Evolutionary conservation across 2,797 vertebrate genomes (phyloP), one percentile per base, ranked within the genome.

Genomic region (Pseudomugil tenellus): DNA sequence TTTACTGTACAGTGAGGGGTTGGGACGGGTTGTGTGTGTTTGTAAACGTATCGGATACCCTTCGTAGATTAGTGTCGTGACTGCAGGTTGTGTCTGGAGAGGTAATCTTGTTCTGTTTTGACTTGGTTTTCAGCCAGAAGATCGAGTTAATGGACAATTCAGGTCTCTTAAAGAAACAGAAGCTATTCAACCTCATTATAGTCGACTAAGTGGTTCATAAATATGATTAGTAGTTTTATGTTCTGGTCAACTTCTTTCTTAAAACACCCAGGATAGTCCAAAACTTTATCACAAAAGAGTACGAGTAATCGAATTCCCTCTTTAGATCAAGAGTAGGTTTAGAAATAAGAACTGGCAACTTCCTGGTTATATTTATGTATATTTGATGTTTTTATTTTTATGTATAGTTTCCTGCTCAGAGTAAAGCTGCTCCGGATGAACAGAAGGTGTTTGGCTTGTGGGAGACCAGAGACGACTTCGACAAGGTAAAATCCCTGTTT

Each of bases 381-480:
- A 21, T 2, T 46, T n/a, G 0, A 46, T 43, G 19, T 68, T 59
- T 77, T 46, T 34, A 12, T 29, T 67, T 46, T 32, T 0, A 39
- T 85, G 84, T 81, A 6, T 56, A 99, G 98, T 98, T 99, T 91
- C 98, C 98, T 81, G 95, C 97, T 63, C 97, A 98, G 95, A 97
- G 88, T 74, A 93, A 91, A 67, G 95, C 95, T 25, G 95, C 96
- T 17, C 83, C 95, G 1, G 97, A 99, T 7, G 96, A 99, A 74
- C 96, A 97, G 93, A 99, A 99, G 87, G 96, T 99, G 76, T 99
- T 98, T 79, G 97, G 94, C 35, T 89, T 99, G 83, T 99, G 98
- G 98, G 96, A 97, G 85, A 95, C 94, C 0, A 98, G 97, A 79
- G 96, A 99, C 56, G 93, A 94, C 9, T 96, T 95, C 0, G 97